Percentiles rank a stretch among this genome's conserved stretches.
Conservation (phyloP, 2,888 invertebrate genomes). For the Lasioglossum leucozonium region DNA sequence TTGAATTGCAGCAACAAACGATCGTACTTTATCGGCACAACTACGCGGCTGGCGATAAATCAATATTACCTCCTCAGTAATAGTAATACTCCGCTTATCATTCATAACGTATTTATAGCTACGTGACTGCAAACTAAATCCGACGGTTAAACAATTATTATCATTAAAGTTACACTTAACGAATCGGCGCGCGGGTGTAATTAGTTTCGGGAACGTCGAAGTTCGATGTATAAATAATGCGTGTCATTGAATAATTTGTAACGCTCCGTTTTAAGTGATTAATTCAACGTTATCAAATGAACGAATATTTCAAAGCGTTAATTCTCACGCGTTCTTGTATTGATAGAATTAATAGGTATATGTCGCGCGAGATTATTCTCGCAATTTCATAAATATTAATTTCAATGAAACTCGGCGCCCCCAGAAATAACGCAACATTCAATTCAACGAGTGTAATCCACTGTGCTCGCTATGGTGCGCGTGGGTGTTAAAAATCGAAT, state of each 20-base stretch:
- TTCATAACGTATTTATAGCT: conserved; percentile 24
- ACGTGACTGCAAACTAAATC: conserved; percentile 22
- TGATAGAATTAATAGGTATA: conserved; percentile 34
- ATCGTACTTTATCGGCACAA: conserved; percentile 24
- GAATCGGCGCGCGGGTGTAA: conserved; percentile 30
- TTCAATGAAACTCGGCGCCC: neutral
- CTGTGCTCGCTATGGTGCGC: neutral
- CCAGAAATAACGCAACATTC: neutral
- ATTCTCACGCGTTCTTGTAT: conserved; percentile 17
- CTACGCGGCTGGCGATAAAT: conserved; percentile 18
- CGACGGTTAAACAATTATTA: conserved; percentile 17
- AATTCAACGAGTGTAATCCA: conserved; percentile 4
- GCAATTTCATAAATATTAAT: conserved; percentile 29
- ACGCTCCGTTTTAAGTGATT: conserved; percentile 33
- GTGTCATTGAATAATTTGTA: conserved; percentile 46
- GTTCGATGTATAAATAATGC: conserved; percentile 28
- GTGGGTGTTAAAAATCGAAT: neutral
- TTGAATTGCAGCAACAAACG: conserved; percentile 12
- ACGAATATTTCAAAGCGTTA: conserved; percentile 21
- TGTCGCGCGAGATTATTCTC: neutral
- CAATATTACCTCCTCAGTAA: conserved; percentile 38
- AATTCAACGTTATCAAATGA: conserved; percentile 29
- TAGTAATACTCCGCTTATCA: conserved; percentile 47
- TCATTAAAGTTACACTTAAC: conserved; percentile 43
- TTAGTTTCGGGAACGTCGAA: conserved; percentile 34